Conservation (phyloP, 2,113 vertebrate genomes). For the Oryzias melastigma region DNA sequence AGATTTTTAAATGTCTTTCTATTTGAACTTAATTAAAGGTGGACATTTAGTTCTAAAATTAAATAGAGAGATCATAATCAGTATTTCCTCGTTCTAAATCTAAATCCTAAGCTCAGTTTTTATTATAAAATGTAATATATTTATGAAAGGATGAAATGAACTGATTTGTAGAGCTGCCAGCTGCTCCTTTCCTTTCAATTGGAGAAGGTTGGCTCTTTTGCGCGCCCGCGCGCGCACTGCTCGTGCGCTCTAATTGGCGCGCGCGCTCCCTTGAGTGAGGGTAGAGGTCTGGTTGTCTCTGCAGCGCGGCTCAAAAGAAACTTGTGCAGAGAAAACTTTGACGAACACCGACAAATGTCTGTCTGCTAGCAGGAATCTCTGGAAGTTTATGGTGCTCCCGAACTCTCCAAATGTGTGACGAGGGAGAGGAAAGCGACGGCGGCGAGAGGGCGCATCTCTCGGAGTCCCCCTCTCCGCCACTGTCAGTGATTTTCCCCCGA, state of each 20-base stretch:
- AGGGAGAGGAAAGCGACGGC: conserved; percentile 64
- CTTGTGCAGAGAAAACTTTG: conserved; percentile 61
- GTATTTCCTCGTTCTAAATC: too few relatives aligned
- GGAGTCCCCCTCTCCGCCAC: conserved; percentile 55
- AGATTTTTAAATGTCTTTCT: too few relatives aligned
- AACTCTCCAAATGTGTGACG: conserved; percentile 74
- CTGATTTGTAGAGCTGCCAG: conserved; percentile 2
- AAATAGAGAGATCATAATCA: too few relatives aligned
- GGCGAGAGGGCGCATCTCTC: conserved; percentile 56
- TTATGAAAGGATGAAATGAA: neutral
- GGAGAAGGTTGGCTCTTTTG: conserved; percentile 34
- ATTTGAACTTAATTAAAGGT: too few relatives aligned
- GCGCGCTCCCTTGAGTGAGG: conserved; percentile 41
- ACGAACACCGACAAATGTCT: conserved; percentile 29
- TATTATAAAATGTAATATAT: neutral
- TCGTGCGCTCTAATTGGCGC: conserved; percentile 48
- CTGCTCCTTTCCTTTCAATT: conserved; percentile 50
- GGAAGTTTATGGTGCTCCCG: conserved; percentile 35
- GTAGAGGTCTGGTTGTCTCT: conserved; percentile 26
- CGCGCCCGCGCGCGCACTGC: conserved; percentile 54
- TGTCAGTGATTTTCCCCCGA: conserved; percentile 47
- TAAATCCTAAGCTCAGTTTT: neutral
- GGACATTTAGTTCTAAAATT: too few relatives aligned
- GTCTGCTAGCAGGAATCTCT: conserved; percentile 12
- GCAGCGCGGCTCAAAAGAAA: conserved; percentile 29